Conservation (phyloP, 2,888 invertebrate genomes). For the Cyclophora punctaria region DNA sequence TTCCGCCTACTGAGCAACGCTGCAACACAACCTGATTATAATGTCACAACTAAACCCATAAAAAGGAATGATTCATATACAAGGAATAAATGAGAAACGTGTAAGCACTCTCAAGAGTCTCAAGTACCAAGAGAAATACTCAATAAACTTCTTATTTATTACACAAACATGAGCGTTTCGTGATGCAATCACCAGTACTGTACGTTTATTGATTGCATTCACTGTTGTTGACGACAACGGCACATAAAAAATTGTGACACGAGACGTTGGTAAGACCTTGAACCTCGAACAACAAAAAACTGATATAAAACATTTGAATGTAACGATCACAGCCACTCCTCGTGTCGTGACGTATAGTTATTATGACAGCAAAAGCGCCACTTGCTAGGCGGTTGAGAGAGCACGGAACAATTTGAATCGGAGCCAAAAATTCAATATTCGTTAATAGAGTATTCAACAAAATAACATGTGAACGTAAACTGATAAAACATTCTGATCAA, state of each 20-base stretch:
- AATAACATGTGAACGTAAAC: conserved; percentile 10
- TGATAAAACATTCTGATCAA: too few species aligned
- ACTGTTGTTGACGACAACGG: neutral
- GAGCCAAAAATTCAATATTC: conserved; percentile 25
- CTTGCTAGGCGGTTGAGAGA: conserved; percentile 20
- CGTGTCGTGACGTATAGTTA: neutral
- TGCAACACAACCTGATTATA: conserved; percentile 17
- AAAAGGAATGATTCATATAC: too few species aligned
- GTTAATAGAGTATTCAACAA: conserved; percentile 10
- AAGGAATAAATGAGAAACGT: too few species aligned
- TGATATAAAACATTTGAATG: conserved; percentile 8
- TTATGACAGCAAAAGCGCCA: conserved; percentile 25
- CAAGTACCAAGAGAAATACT: too few species aligned
- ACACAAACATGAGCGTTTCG: too few species aligned
- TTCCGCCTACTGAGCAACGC: conserved; percentile 58
- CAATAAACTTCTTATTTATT: too few species aligned
- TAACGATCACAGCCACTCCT: neutral
- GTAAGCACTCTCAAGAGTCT: too few species aligned
- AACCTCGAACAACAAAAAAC: conserved; percentile 7
- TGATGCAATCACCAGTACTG: too few species aligned
- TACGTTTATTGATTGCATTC: too few species aligned
- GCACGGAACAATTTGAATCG: conserved; percentile 24
- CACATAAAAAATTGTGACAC: neutral
- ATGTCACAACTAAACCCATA: too few species aligned
- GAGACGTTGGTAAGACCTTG: conserved; percentile 8